phyloP scores from a whole-genome alignment of 1,140 invertebrate species.

The Cylas formicarius region DNA sequence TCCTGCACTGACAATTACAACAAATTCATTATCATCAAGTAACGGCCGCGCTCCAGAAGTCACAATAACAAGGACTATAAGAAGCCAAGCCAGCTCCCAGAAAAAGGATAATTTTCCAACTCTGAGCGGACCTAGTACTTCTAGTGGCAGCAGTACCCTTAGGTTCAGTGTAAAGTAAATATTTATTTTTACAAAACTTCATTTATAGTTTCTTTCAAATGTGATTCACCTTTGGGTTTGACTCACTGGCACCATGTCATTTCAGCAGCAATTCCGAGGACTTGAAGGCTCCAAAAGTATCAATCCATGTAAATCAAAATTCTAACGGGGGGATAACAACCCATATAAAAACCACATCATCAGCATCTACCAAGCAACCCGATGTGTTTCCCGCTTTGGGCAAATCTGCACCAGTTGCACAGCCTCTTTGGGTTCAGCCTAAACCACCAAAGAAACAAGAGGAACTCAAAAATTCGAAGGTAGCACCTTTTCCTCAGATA shows the following conservation, averaged over 20 bases:
- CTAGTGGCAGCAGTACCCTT: conserved; percentile 38
- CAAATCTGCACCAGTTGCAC: conserved; percentile 36
- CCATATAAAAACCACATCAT: conserved; percentile 42
- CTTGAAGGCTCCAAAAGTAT: conserved; percentile 48
- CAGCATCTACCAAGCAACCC: conserved; percentile 32
- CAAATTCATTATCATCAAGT: conserved; percentile 23
- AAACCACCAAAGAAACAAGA: conserved; percentile 44
- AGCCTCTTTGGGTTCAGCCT: conserved; percentile 49
- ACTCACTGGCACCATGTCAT: neutral
- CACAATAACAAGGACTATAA: conserved; percentile 36
- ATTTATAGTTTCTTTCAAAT: conserved; percentile 2
- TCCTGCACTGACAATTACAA: conserved; percentile 32
- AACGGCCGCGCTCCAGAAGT: conserved; percentile 28
- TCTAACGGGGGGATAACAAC: conserved; percentile 54
- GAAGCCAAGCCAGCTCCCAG: conserved; percentile 34
- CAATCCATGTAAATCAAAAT: conserved; percentile 61
- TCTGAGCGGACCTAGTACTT: conserved; percentile 39
- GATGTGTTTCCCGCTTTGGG: conserved; percentile 59
- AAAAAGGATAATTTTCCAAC: conserved; percentile 59
- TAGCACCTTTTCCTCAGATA: conserved; percentile 43
- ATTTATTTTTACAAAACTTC: neutral
- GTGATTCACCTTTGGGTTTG: conserved; percentile 2
- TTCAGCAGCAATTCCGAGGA: conserved; percentile 39
- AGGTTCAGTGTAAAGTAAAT: conserved; percentile 39
- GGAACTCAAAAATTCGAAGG: conserved; percentile 40